Evolutionary conservation across 2,888 invertebrate genomes (phyloP), one percentile per base, ranked within the genome.

Genomic region (Lithophane leautieri): DNA sequence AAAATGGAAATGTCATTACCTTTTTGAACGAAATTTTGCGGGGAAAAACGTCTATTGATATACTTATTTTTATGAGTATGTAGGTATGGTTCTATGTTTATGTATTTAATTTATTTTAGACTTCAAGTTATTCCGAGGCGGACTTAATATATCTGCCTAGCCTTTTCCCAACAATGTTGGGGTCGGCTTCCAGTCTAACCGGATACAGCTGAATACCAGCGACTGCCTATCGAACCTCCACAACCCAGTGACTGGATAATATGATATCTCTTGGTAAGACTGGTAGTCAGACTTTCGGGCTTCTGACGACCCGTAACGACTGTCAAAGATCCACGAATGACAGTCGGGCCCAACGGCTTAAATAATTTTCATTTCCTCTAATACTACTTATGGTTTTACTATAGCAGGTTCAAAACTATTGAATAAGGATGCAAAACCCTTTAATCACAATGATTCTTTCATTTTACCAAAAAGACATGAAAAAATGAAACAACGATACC

Each of bases 1-100:
- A 61, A 61, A 52, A 52, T 70, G 52, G 19, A 79, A 76, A 76
- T 79, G 11, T 52, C 9, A 52, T 78, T 68, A 67, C 28, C 25
- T 40, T 70, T 78, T 4, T 42, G 12, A 34, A 44, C 19, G 22
- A 52, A 2, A 25, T 79, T 50, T 52, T 44, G 34, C 11, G 52
- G 54, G 19, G 0, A 47, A 44, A 50, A 28, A 61, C 2, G 14
- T 40, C 0, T 44, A 28, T 54, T 52, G 25, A 28, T 47, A 22
- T 22, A 9, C 22, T 34, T 50, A 9, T 28, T 34, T 50, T 22
- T 34, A 11, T 14, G 14, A 66, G 4, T 40, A n/a, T 1, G 6
- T 22, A 16, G 1, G n/a, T n/a, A 52, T 11, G 3, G 25, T 47
- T 25, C 11, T n/a, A 19, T 19, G 3, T 66, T 47, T 28, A 47